Evolutionary conservation across 2,888 invertebrate genomes (phyloP), one percentile per base, ranked within the genome.

Genomic region (Brachylomia viminalis): DNA sequence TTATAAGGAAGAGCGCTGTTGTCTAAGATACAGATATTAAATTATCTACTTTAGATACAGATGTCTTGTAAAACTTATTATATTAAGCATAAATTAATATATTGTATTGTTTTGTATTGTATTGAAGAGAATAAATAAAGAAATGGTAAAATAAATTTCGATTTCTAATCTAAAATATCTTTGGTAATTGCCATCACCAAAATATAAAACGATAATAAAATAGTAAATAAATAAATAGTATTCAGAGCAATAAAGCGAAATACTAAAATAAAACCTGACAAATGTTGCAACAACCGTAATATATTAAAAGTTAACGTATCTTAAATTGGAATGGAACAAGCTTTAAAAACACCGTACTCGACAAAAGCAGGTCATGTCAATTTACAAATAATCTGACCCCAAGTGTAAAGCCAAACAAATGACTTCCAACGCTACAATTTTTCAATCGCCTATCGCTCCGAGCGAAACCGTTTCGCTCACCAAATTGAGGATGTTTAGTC

Each of bases 381-480:
- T n/a, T 58, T 17, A 52, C 56, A 56, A 72, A 71, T 65, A 56
- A 59, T 62, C 38, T 52, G 30, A 38, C 64, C 75, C 71, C 67
- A 73, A 73, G 42, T 78, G 62, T 82, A 77, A 87, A 86, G 73
- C 75, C 64, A 72, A 78, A 87, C 83, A 84, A 87, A 87, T 84
- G 52, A 80, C 72, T 69, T 88, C 87, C 87, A 88, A 86, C 89
- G 93, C 90, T 89, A 94, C 95, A 93, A 95, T 95, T 95, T 96
- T 96, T 96, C 96, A 95, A 96, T 95, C 93, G 92, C 85, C 83
- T 87, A 92, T 91, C 91, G 94, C 95, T 93, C 81, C 77, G 80
- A 93, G 95, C 94, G 82, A 90, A 86, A 91, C 91, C 90, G 88
- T 91, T 90, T 89, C 82, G 75, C 86, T 89, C 89, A 85, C 88